phyloP scores from a whole-genome alignment of 2,113 vertebrate genomes.

The Plecturocebus donacophilus region DNA sequence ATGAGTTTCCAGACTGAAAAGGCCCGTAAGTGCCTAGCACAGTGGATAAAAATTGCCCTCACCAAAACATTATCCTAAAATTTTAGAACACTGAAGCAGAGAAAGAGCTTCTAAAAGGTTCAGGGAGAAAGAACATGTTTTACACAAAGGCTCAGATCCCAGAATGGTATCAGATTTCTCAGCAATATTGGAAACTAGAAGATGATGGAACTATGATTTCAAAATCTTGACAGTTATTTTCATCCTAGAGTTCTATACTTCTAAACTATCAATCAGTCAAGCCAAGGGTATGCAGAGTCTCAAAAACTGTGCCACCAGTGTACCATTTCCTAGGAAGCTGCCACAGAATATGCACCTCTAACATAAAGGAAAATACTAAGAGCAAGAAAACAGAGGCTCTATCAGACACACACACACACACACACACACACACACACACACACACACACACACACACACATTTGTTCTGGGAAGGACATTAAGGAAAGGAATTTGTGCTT shows the following conservation, averaged over 20 bases:
- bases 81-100: conserved; percentile 19
- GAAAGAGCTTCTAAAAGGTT: background rate
- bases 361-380: background rate
- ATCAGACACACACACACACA: background rate
- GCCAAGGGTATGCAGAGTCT: background rate
- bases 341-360: background rate
- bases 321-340: background rate
- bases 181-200: background rate
- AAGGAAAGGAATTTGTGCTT: background rate
- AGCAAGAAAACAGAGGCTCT: background rate
- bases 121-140: conserved; percentile 3
- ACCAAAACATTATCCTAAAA: background rate
- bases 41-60: background rate
- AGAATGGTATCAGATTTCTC: background rate
- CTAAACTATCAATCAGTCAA: conserved; percentile 13
- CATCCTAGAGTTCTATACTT: background rate
- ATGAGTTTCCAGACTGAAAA: background rate
- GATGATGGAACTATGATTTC: background rate
- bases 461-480: background rate
- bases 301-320: background rate
- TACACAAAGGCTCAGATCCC: background rate
- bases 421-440: background rate
- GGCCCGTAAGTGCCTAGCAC: background rate
- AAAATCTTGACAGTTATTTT: background rate
- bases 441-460: background rate